Evolutionary conservation across 2,797 vertebrate genomes (phyloP).

Genomic region (Sebastes goodei): DNA sequence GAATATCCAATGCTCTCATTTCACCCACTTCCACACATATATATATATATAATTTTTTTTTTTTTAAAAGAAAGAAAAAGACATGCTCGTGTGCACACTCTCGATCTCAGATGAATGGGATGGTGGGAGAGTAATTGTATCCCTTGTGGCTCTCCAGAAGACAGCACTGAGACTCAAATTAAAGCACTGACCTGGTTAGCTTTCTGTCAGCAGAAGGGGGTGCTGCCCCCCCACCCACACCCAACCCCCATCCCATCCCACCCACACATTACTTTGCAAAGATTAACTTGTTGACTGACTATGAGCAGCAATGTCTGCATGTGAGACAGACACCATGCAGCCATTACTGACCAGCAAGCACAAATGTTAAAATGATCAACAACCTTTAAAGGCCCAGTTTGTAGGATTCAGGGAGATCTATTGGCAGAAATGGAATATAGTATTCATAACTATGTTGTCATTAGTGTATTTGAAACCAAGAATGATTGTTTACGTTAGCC

Average conservation of each 20-base stretch:
- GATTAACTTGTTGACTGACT: constrained; percentile 52
- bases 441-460: no score
- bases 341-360: background rate
- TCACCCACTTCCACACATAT: constrained; percentile 23
- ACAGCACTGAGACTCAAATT: constrained; percentile 60
- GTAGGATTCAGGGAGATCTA: no score
- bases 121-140: constrained; percentile 63
- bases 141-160: constrained; percentile 59
- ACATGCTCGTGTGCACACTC: background rate
- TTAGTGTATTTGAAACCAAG: no score
- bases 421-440: no score
- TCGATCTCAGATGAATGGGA: constrained; percentile 47
- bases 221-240: constrained; percentile 7
- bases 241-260: constrained; percentile 11
- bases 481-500: no score
- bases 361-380: background rate
- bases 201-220: constrained; percentile 52
- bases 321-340: background rate
- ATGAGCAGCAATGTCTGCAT: background rate
- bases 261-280: constrained; percentile 40
- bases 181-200: constrained; percentile 75
- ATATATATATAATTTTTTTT: no score
- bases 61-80: background rate
- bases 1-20: constrained; percentile 41
- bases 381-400: background rate